Base-by-base conservation (phyloP, 2,797 vertebrate species). In the Parauchenoglanis ngamensis region DNA sequence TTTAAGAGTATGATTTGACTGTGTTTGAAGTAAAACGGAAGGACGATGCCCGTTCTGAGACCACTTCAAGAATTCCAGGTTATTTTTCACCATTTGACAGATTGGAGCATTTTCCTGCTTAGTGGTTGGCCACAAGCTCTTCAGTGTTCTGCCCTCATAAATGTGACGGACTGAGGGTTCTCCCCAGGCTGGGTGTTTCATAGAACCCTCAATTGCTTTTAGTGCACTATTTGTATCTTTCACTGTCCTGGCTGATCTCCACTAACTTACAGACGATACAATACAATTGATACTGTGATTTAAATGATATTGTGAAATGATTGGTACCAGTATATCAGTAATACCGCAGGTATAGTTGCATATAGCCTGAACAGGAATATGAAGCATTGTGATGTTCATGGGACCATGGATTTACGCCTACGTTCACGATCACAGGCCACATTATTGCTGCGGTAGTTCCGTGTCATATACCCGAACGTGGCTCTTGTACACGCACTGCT, bases 401-500 rank as follows among this genome's bases (percentile, higher is more conserved):
- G n/a, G 65, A 65, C 70, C 49, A 40, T 59, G 46, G 52, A 80
- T 82, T n/a, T 5, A 80, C 23, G 28, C 35, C 76, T 2, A 7
- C 56, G 61, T 44, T 82, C 79, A 28, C 35, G 25, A 25, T 80
- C 56, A 44, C 79, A 82, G 23, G 61, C 25, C 59, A 65, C 19
- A 11, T 49, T 65, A 19, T 65, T 49, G 25, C 59, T 85, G 84
- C 76, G 65, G 76, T 3, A 21, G 19, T 87, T 10, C 23, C 17
- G n/a, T 61, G 78, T 63, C 56, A 25, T 44, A 17, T 59, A 63
- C 79, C 56, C 28, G 40, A 49, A 72, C 28, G 21, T 84, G 79
- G 56, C 49, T 79, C 65, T 61, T 86, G 68, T 85, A 73, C 17
- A 57, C 75, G 31, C 80, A 67, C 70, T 78, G 72, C 86, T 87